These are phyloP conservation scores for Ameiurus melas DNA, from an alignment of 2,113 vertebrate genomes.

Conservation along the genomic window DNA sequence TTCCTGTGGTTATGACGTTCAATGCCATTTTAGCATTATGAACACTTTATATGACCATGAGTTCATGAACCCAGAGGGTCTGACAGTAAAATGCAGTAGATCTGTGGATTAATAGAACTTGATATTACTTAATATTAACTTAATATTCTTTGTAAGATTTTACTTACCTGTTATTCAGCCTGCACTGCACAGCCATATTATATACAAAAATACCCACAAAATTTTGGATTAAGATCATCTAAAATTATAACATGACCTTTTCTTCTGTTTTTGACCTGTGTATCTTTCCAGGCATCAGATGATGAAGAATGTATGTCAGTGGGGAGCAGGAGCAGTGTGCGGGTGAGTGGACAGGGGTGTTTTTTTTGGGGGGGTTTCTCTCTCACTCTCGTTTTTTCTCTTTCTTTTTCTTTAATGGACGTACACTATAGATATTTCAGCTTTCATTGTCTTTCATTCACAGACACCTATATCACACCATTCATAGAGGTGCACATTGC, in stretches of 20 bases:
- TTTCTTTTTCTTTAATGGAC: background rate
- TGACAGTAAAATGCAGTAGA: background rate
- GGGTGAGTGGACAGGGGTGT: conserved; percentile 81
- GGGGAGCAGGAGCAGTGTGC: conserved; percentile 84
- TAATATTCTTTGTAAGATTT: background rate
- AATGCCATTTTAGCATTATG: background rate
- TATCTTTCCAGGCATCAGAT: conserved; percentile 80
- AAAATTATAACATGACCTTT: background rate
- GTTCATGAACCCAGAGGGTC: background rate
- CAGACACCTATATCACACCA: background rate
- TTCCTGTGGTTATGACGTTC: background rate
- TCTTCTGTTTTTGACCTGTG: conserved; percentile 58
- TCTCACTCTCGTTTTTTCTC: background rate
- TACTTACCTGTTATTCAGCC: background rate
- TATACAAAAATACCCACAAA: background rate
- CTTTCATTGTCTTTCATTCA: background rate
- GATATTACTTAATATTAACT: no score
- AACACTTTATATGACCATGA: background rate
- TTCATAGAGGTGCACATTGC: background rate
- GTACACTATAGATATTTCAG: background rate
- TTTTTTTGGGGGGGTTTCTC: background rate
- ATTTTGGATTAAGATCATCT: background rate
- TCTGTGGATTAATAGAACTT: background rate
- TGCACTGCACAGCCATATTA: background rate
- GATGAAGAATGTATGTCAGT: conserved; percentile 90